Conservation (phyloP, 53 echinoderm and acorn worm species). For the Pentamera pediparva region DNA sequence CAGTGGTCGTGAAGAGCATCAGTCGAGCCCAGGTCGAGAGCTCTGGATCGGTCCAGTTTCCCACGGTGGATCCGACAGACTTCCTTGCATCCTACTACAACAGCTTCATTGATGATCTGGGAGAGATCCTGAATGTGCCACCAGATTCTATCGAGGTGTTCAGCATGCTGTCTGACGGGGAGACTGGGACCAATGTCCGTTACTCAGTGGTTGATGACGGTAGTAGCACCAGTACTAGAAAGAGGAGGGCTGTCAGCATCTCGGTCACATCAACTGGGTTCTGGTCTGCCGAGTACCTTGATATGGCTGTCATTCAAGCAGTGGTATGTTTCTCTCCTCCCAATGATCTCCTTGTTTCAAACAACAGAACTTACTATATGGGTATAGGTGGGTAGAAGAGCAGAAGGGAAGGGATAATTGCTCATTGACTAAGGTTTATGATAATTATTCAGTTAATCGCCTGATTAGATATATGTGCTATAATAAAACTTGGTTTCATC, state of each 20-base stretch:
- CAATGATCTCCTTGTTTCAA: no score
- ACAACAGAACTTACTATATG: no score
- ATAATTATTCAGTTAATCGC: no score
- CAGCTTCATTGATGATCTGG: background rate
- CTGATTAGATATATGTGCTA: no score
- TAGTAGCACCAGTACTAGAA: background rate
- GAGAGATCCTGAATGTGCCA: background rate
- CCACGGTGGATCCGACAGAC: background rate
- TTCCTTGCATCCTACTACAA: background rate
- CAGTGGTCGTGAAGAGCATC: slow-evolving; percentile 58
- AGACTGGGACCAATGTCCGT: slow-evolving; percentile 3
- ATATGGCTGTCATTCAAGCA: no score
- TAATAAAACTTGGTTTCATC: no score
- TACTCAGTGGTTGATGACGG: slow-evolving; percentile 22
- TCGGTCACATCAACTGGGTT: background rate
- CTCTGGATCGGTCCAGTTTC: slow-evolving; percentile 87
- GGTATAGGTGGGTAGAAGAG: no score
- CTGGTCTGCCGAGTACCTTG: slow-evolving; percentile 13
- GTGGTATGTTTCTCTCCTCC: no score
- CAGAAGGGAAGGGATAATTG: no score
- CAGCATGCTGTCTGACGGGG: slow-evolving; percentile 7
- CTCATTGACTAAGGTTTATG: no score
- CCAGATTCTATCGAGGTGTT: background rate
- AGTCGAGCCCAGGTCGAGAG: slow-evolving; percentile 67
- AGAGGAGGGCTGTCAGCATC: slow-evolving; percentile 7